Base-by-base conservation (phyloP, 2,113 vertebrate species). In the Poecilia latipinna region DNA sequence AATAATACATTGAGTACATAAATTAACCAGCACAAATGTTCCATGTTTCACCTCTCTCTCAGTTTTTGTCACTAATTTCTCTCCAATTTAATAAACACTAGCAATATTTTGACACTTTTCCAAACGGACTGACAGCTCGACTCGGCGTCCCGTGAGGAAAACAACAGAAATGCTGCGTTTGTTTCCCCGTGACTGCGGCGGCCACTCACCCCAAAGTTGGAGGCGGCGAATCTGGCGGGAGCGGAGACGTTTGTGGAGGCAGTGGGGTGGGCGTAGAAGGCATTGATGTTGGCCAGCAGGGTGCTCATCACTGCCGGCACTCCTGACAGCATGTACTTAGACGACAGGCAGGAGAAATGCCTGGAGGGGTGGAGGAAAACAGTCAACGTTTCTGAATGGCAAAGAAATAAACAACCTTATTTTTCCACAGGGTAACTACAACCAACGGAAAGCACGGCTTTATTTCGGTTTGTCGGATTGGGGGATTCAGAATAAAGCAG, bases 241-340 rank as follows among this genome's bases (percentile, higher is more conserved):
- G 97, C 97, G 44, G 98, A 97, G 70, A 98, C 97, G 8, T 96
- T 98, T 85, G 97, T 97, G 92, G 95, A 96, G 86, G 97, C 96
- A 1, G 96, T 97, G 44, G 97, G 98, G 90, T 99, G 98, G 67
- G 98, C 98, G 78, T 97, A 99, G 93, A 97, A 98, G 86, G 98
- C 97, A 74, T 99, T 99, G 93, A 99, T 99, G 94, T 99, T 99
- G 91, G 98, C 98, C 88, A 99, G 93, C 86, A 99, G 94, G 51
- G 97, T 97, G 93, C 98, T 99, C 98, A 99, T 99, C 82, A 98
- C 96, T 10, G 97, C 97, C 13, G 98, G 98, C 54, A 99, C 94
- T 0, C 97, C 97, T 5, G 97, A 95, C 81, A 97, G 94, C 97
- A 98, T 99, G 91, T 99, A 99, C 91, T 99, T 99, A 78, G 96